Base-by-base conservation (phyloP, 1,140 invertebrate species). In the Centruroides vittatus region DNA sequence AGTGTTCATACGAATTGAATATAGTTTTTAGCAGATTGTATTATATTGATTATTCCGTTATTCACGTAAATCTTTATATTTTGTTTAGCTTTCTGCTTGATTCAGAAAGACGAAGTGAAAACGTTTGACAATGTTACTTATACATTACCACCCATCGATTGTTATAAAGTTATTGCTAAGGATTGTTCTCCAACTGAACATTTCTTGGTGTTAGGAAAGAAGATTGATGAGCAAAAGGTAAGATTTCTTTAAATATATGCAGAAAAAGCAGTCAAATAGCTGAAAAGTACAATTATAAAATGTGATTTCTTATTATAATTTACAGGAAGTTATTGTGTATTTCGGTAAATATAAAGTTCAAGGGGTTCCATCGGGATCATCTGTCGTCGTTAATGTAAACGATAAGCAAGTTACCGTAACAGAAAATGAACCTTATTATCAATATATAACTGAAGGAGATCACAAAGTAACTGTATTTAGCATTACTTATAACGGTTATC, bases 141-240 rank as follows among this genome's bases (percentile, higher is more conserved):
- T 49, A 47, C 41, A n/a, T 11, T 66, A 3, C 65, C 65, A n/a
- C 57, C 52, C 8, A 61, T 58, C 13, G 60, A 60, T 34, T 66
- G 65, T 48, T 66, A 64, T 60, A 65, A 66, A 12, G 57, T 66
- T 4, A 57, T 65, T 48, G 57, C 61, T 7, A 66, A 56, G 35
- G 65, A 66, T 36, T 66, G 65, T 57, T 66, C 65, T 13, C 58
- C 57, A 35, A 50, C 51, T n/a, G 58, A 62, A 47, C 11, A 47
- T 35, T 66, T 66, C 52, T 55, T 58, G 3, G 34, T 66, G n/a
- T 52, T 66, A 35, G 59, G 62, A 55, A 58, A 55, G 54, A 35
- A 55, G 4, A 3, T 41, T 41, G 41, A 3, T 8, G 41, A 41
- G 0, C 41, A 41, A 8, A 41, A 41, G 8, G 41, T 41, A 41